Base-by-base conservation (phyloP, 2,113 vertebrate genomes). In the Oostethus manadensis region DNA sequence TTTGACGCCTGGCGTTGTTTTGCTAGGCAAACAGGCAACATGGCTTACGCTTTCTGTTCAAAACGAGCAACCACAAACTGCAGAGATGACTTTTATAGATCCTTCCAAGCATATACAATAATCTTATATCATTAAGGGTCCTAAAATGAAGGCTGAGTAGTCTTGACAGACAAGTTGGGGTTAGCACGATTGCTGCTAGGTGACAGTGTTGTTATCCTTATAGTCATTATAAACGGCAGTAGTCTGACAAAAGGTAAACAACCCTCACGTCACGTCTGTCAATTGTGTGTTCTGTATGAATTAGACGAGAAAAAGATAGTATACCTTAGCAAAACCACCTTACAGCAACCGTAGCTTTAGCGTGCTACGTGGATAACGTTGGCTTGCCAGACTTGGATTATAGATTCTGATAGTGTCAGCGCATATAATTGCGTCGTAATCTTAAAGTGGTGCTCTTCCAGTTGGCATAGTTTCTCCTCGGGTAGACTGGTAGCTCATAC, bases 131-230 rank as follows among this genome's bases (percentile, higher is more conserved):
- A 33, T 33, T 33, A 18, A 21, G 11, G 76, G 66, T 66, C 62
- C 60, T 43, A 17, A 47, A 20, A 40, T 56, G 9, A 58, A 10
- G 1, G 42, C 18, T 47, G 13, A 17, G 74, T 67, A 40, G 26
- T 70, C 76, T 69, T 73, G 74, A 82, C 64, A 81, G 68, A 61
- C 45, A 61, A 51, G 17, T 73, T 71, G 35, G 44, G 64, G 42
- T 62, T 79, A 74, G 70, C 70, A 43, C 17, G 43, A 10, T 48
- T 47, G 21, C 66, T 69, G 62, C 61, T 59, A n/a, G 44, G 60
- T 66, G 40, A 60, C 61, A 74, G 49, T 17, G 47, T 22, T 10
- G 21, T 33, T 33, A 33, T 33, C 29, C 5, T 58, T 40, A 70
- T 51, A 33, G 8, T 5, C 8, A 33, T 33, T 33, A 33, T 3